Evolutionary conservation across 1,140 invertebrate species (phyloP).

Genomic region (Fopius arisanus): DNA sequence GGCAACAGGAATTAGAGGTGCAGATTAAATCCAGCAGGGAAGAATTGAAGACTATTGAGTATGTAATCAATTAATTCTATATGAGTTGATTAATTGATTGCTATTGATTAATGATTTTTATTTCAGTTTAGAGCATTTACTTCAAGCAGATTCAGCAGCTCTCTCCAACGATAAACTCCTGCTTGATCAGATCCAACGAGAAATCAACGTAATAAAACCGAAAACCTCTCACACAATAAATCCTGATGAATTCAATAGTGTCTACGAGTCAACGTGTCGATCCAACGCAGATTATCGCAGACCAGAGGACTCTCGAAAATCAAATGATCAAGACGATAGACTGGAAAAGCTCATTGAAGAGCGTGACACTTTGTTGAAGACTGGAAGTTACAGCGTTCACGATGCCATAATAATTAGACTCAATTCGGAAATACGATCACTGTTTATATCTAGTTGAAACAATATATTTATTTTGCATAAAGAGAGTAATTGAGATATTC

Average conservation of each 20-base stretch:
- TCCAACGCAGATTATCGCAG: conserved; percentile 34
- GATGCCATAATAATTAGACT: conserved; percentile 54
- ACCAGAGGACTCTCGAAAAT: conserved; percentile 25
- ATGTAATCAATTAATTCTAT: conserved; percentile 32
- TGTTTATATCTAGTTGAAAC: conserved; percentile 39
- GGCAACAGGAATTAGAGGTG: conserved; percentile 57
- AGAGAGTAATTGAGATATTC: no score
- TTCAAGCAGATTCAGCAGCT: conserved; percentile 49
- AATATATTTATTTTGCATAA: conserved; percentile 21
- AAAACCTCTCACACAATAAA: conserved; percentile 40
- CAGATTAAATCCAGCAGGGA: conserved; percentile 62
- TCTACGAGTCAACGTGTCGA: conserved; percentile 36
- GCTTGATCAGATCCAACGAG: conserved; percentile 51
- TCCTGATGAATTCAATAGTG: conserved; percentile 32
- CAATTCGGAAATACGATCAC: conserved; percentile 51
- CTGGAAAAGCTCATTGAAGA: conserved; percentile 49
- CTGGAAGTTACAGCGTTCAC: conserved; percentile 58
- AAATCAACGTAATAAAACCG: conserved; percentile 52
- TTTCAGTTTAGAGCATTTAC: conserved; percentile 54
- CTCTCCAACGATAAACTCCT: conserved; percentile 52
- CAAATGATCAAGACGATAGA: conserved; percentile 45
- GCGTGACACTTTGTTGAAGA: conserved; percentile 53
- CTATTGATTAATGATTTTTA: conserved; percentile 30
- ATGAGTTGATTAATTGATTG: background rate
- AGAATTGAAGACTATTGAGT: conserved; percentile 59